Base-by-base conservation (phyloP, 2,888 invertebrate species). In the Cyaniris semiargus region DNA sequence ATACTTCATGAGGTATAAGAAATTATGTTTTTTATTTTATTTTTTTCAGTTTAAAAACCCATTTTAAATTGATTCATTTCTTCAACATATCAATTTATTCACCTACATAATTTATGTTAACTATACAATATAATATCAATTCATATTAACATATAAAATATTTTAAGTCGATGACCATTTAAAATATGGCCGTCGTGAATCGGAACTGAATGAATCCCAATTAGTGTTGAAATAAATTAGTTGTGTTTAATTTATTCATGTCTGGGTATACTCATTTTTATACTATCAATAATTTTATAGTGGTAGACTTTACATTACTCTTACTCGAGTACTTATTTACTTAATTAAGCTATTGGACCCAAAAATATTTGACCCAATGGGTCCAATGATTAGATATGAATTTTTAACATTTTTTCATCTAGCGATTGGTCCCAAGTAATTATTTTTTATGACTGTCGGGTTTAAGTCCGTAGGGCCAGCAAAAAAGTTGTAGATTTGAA, bases 151-250 rank as follows among this genome's bases (percentile, higher is more conserved):
- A 60, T 60, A 3, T 13, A 23, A 60, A 8, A 21, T 58, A 58
- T 58, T 21, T 58, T 10, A 58, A 58, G 58, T 58, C 58, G 58
- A 58, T 58, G 58, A 58, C 58, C 58, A 58, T 58, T 58, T 58
- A 21, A 58, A 21, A 58, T 58, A 58, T 58, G 58, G 8, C 18
- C 21, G 21, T 58, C 21, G 58, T 58, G 21, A 58, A 58, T 8
- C 58, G 58, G 8, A 58, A 58, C 58, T 58, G n/a, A n/a, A n/a
- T n/a, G n/a, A n/a, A n/a, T 21, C 21, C 58, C 21, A 58, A 10
- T 58, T 58, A 58, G 58, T 21, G 21, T 58, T 21, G n/a, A 58
- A 58, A 58, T 58, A 58, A 58, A 58, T 58, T 58, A 3, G 21
- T 58, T 58, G 6, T 21, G 3, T 21, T 21, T 58, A 58, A 58